Evolutionary conservation across 2,888 invertebrate genomes (phyloP), one percentile per base, ranked within the genome.

Genomic region (Idaea straminata): DNA sequence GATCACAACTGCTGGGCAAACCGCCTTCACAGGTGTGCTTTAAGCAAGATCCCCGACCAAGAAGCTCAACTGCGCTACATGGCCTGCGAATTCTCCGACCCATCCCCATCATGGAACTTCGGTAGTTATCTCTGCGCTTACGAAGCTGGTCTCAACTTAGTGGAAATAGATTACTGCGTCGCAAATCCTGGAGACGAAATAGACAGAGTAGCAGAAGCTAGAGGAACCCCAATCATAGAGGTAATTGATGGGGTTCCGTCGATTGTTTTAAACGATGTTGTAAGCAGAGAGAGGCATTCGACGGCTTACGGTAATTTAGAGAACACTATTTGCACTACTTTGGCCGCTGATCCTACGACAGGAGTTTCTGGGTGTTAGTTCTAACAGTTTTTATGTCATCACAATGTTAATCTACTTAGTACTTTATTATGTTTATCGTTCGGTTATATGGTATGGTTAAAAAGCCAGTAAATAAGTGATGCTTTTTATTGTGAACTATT

Each of bases 1-100:
- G 66, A 6, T 0, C 73, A 74, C 47, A 92, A 92, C 66, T 93
- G 93, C 72, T 89, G 84, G 82, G 91, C 91, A 0, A 93, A 93
- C 64, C 83, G 88, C 10, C 70, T 88, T 0, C 89, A 93, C 15
- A 82, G 92, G 70, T 93, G 93, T 68, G 87, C 78, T 0, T 70
- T 93, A 3, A 73, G 85, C 67, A 68, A 82, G 69, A 72, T 92
- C 25, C 74, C 74, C 25, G 82, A 89, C 64, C 85, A 86, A 64
- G 83, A 80, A 0, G 84, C 84, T n/a, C 86, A 86, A 70, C 64
- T 92, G 35, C 71, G 82, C 4, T 93, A 89, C 70, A 89, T 93
- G 86, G 67, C 60, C 10, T 93, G 93, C 66, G 93, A 93, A 70
- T 91, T 87, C 62, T 65, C 80, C 0, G 59, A 73, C 0, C 84